These are phyloP conservation scores for Euleptes europaea DNA, from an alignment of 2,113 vertebrate genomes.

Conservation along the genomic window DNA sequence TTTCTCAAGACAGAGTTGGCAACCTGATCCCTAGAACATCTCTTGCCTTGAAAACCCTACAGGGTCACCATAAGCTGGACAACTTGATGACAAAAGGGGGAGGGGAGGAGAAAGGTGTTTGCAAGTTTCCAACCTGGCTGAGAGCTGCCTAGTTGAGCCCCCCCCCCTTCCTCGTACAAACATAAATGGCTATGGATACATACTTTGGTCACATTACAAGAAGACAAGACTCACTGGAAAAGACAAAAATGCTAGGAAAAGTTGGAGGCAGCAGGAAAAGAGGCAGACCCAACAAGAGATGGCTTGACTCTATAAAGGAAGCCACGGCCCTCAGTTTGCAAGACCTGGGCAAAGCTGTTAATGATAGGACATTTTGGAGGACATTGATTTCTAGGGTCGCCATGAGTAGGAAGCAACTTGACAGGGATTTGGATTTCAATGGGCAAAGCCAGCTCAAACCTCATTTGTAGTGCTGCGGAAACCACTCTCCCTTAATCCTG, in stretches of 20 bases:
- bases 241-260: too few relatives aligned
- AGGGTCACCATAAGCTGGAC: too few relatives aligned
- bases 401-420: background rate
- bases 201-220: background rate
- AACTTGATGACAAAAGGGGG: background rate
- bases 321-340: too few relatives aligned
- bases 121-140: background rate
- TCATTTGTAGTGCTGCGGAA: background rate
- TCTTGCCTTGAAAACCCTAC: too few relatives aligned
- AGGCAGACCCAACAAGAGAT: too few relatives aligned
- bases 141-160: background rate
- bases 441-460: slow-evolving; percentile 3
- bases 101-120: background rate
- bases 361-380: too few relatives aligned
- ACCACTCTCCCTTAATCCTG: background rate
- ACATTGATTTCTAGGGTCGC: too few relatives aligned
- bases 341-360: too few relatives aligned
- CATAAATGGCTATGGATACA: slow-evolving; percentile 16
- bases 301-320: too few relatives aligned
- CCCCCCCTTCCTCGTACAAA: background rate
- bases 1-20: too few relatives aligned
- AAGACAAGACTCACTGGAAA: too few relatives aligned
- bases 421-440: slow-evolving; percentile 22
- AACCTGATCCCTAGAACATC: background rate
- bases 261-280: too few relatives aligned